Base-by-base conservation (phyloP, 2,888 invertebrate genomes). In the Lithosia quadra region DNA sequence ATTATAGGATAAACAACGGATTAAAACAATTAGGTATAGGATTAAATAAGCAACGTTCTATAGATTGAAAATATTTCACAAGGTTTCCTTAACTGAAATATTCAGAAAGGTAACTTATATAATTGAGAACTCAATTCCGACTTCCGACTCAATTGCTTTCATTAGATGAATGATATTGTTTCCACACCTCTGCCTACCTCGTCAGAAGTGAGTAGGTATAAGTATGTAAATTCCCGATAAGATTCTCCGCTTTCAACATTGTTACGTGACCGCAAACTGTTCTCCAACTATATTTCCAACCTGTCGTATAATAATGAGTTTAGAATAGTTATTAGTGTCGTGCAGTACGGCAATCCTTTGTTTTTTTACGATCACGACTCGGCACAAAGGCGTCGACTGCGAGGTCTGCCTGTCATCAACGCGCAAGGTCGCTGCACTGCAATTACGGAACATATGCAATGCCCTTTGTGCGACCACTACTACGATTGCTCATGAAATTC, bases 351-450 rank as follows among this genome's bases (percentile, higher is more conserved):
- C 81, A 80, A 80, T 80, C 80, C 80, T 81, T 81, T 83, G 83
- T 83, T 83, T 78, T 63, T 80, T 79, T 79, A 81, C 79, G 80
- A 80, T 79, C 74, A 76, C 78, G 75, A 81, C 76, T 74, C 76
- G 39, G 74, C 78, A 80, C 79, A 79, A 80, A 80, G 78, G 77
- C 79, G 74, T 67, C 76, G 74, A 74, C 77, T 72, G 75, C 84
- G 84, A 85, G 83, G 86, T 74, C 84, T 64, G 73, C 62, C 74
- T 77, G 80, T 81, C 84, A 83, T 83, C 85, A 81, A 73, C 73
- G 71, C 69, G 79, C 87, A 88, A 89, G 88, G 88, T 86, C 80
- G 81, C 85, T 88, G 87, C 88, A 88, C 84, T 80, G 82, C 79
- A 76, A 81, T 82, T 84, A 81, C 81, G 76, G 78, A 76, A 72